Percentiles rank a stretch among this genome's conserved stretches.
Evolutionary conservation across 2,888 invertebrate genomes (phyloP).

Genomic region (Harmothoe impar): DNA sequence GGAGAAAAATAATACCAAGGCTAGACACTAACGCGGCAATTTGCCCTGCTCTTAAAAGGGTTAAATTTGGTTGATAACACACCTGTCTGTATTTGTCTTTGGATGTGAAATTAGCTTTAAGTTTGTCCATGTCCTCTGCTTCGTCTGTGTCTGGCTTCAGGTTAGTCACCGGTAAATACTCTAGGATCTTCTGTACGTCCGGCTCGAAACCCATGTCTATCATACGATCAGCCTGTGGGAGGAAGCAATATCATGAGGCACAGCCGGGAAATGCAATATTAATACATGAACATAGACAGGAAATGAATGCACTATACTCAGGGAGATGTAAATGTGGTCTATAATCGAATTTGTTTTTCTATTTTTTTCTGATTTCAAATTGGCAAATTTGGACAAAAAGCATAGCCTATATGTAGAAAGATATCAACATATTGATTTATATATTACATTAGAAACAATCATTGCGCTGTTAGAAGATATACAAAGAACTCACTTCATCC

Average conservation of each 20-base stretch:
- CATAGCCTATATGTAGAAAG: no score
- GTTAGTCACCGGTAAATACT: conserved; percentile 98
- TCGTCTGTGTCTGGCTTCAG: conserved; percentile 99
- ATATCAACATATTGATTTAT: no score
- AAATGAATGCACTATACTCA: no score
- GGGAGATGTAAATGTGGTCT: no score
- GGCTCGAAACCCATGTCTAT: conserved; percentile 99
- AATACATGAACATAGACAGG: background rate
- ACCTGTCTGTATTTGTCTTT: conserved; percentile 97
- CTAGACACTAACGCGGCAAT: no score
- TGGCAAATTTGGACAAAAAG: no score
- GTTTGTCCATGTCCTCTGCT: conserved; percentile 95
- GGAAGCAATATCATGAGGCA: background rate
- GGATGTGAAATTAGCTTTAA: conserved; percentile 96
- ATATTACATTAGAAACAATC: no score
- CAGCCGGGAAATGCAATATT: background rate
- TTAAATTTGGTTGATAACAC: conserved; percentile 62
- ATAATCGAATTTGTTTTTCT: no score
- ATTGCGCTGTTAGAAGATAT: no score
- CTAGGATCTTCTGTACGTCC: conserved; percentile 96
- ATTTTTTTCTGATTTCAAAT: no score
- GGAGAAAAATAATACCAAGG: no score
- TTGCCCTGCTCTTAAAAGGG: no score
- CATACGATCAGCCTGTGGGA: conserved; percentile 98
- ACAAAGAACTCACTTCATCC: conserved; percentile 83